A percentile compares a stretch with the other conserved stretches of the same genome.
These are phyloP conservation scores for Microplitis manilae DNA, from an alignment of 2,888 invertebrate species.

Conservation along the genomic window DNA sequence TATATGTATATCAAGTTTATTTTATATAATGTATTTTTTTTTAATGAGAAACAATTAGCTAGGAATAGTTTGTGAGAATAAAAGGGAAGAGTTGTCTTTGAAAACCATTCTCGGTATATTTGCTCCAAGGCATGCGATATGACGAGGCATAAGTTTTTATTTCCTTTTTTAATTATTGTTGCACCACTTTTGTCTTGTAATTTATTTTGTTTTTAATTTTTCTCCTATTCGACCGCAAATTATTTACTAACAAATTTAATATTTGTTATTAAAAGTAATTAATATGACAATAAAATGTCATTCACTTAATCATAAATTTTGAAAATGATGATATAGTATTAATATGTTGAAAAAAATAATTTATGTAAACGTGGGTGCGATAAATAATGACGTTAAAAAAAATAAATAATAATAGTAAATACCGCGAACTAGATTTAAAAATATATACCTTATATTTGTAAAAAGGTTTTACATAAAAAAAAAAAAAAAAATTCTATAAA, in stretches of 20 bases:
- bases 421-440: not conserved
- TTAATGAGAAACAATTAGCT: not conserved
- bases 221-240: not conserved
- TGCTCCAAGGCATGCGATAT: conserved; percentile 2
- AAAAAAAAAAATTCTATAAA: not conserved
- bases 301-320: too few relatives aligned
- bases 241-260: not conserved
- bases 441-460: too few relatives aligned
- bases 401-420: not conserved
- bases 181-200: conserved; percentile 28
- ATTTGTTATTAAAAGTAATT: conserved; percentile 2
- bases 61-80: conserved; percentile 15
- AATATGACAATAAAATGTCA: not conserved
- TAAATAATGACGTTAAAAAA: too few relatives aligned
- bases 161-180: conserved; percentile 27
- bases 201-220: not conserved
- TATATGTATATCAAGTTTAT: not conserved
- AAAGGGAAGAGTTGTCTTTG: conserved; percentile 19
- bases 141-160: conserved; percentile 9
- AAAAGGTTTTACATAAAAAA: too few relatives aligned
- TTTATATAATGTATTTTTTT: not conserved
- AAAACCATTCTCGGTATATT: conserved; percentile 14
- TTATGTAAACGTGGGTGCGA: too few relatives aligned
- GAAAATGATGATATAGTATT: too few relatives aligned
- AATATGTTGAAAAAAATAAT: too few relatives aligned